Base-by-base conservation (phyloP, 2,113 vertebrate species). In the Rhinopithecus roxellana region DNA sequence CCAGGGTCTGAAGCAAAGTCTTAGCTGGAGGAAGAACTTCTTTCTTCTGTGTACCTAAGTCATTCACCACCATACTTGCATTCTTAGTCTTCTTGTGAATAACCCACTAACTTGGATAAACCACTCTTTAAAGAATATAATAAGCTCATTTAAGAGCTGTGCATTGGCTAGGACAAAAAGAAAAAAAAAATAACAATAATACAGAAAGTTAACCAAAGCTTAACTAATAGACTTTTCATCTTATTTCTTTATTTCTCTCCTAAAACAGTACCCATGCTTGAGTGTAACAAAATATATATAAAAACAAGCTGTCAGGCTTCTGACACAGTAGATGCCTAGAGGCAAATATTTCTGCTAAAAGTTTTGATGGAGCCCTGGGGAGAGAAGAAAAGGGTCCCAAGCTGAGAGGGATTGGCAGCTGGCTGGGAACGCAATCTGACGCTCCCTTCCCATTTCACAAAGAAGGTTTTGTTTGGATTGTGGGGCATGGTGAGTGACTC, bases 391-490 rank as follows among this genome's bases (percentile, higher is more conserved):
- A 96, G 59, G 75, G 95, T 88, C 95, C 94, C 81, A 84, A 90
- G 77, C 78, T 38, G 79, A 93, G 91, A 87, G 92, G 86, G 83
- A 84, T 93, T 98, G 97, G 93, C 97, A 97, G 95, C 95, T 94
- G 85, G 89, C 93, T 94, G 77, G 43, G 89, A 97, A 83, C 18
- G 69, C 95, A 97, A 97, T 86, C 95, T 84, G 89, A 97, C 25
- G 64, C 96, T 93, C 89, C 32, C 35, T 91, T 93, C 79, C 89
- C 13, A 0, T 84, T 97, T 97, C 81, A 98, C 98, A 98, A 98
- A 97, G 97, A 98, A 97, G 95, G 83, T 93, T 98, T 98, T 98
- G 80, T 97, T 98, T 98, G 97, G 80, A 72, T 87, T 95, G 79
- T 89, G 90, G 95, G 96, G 81, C 85, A 97, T 84, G 97, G 98